Evolutionary conservation across 1,140 invertebrate species (phyloP).

Genomic region (Heliothis subflexa): DNA sequence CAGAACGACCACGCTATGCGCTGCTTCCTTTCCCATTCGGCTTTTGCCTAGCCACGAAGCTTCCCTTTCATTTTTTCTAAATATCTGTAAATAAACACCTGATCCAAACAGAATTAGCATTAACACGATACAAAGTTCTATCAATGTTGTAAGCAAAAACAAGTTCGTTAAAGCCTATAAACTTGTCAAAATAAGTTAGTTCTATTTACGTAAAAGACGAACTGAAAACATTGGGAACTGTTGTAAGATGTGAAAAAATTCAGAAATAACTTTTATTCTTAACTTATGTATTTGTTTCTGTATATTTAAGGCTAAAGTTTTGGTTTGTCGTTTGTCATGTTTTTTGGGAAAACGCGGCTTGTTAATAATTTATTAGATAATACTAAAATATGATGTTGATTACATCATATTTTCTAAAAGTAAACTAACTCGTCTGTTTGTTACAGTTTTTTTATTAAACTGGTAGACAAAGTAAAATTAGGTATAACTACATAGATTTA

Average conservation of each 20-base stretch:
- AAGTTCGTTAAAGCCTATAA: constrained; percentile 9
- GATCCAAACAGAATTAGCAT: background rate
- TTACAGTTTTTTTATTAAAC: no score
- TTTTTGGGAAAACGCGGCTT: no score
- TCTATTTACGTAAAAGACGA: background rate
- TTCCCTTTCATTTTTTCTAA: background rate
- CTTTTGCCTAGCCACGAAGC: no score
- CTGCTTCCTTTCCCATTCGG: no score
- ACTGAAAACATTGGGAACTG: background rate
- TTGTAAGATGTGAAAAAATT: background rate
- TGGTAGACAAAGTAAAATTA: no score
- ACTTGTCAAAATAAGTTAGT: constrained; percentile 25
- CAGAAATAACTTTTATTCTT: background rate
- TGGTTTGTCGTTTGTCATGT: no score
- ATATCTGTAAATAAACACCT: background rate
- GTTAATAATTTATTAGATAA: background rate
- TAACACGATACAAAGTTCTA: background rate
- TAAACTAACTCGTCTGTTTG: no score
- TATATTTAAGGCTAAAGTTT: no score
- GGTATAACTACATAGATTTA: no score
- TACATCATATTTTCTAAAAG: background rate
- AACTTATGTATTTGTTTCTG: no score
- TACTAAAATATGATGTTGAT: background rate
- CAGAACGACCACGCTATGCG: no score
- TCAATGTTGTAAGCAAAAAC: constrained; percentile 18